These are phyloP conservation scores for Diachasmimorpha longicaudata DNA, from an alignment of 1,140 invertebrate genomes.

Conservation along the genomic window DNA sequence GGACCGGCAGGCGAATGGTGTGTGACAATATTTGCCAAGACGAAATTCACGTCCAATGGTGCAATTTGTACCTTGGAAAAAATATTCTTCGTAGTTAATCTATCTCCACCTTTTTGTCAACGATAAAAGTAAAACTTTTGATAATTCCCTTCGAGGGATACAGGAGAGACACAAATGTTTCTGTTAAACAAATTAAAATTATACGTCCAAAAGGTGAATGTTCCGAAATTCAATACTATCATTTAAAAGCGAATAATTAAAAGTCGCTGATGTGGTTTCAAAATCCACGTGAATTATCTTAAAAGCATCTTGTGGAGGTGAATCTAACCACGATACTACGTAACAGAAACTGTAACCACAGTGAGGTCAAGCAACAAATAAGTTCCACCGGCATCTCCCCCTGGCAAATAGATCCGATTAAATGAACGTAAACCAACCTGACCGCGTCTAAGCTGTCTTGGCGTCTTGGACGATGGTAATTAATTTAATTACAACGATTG, in stretches of 20 bases:
- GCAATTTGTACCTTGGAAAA: slow-evolving; percentile 6
- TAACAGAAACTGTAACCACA: neutral
- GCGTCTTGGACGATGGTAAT: neutral
- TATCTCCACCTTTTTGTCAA: neutral
- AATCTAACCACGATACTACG: neutral
- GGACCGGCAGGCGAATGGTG: neutral
- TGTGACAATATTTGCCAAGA: slow-evolving; percentile 34
- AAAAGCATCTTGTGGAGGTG: neutral
- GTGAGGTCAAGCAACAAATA: neutral
- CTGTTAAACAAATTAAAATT: no score
- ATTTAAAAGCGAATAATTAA: no score
- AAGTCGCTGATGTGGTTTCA: no score
- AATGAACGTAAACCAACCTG: neutral
- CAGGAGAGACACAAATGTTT: no score
- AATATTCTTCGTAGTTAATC: neutral
- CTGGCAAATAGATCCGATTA: neutral
- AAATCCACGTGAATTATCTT: neutral
- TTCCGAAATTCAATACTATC: no score
- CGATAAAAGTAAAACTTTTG: no score
- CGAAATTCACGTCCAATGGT: neutral
- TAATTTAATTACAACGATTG: neutral
- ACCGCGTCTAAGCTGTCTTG: neutral
- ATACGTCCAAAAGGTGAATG: no score
- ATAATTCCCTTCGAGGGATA: no score
- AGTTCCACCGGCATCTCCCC: neutral